Evolutionary conservation across 2,113 vertebrate species (phyloP).

Genomic region (Antechinus flavipes): DNA sequence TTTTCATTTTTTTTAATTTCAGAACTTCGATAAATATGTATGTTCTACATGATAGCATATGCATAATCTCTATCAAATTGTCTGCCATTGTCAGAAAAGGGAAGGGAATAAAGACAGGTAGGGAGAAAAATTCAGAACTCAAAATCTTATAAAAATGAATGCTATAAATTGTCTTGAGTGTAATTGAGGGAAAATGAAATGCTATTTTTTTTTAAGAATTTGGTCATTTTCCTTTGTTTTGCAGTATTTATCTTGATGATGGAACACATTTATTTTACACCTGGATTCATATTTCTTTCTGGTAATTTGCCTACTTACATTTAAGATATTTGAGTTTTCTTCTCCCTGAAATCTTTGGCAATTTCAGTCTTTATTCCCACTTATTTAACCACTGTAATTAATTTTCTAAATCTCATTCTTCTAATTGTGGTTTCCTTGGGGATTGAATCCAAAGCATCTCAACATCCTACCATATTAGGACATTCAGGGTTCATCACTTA

Average conservation of each 20-base stretch:
- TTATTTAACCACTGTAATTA: background rate
- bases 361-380: background rate
- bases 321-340: background rate
- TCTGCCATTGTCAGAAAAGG: no score
- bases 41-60: no score
- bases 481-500: background rate
- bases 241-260: background rate
- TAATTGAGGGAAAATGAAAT: no score
- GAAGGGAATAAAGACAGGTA: no score
- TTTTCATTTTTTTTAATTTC: no score
- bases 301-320: background rate
- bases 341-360: background rate
- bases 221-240: background rate
- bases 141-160: no score
- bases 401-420: background rate
- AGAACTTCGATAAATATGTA: no score
- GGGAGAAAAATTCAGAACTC: no score
- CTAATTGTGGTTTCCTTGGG: background rate
- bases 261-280: no score
- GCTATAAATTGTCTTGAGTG: no score
- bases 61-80: no score
- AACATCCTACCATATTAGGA: background rate
- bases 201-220: background rate
- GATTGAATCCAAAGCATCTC: background rate
- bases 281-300: no score